These are phyloP conservation scores for Coelopa frigida DNA, from an alignment of 1,140 invertebrate genomes.

Conservation along the genomic window DNA sequence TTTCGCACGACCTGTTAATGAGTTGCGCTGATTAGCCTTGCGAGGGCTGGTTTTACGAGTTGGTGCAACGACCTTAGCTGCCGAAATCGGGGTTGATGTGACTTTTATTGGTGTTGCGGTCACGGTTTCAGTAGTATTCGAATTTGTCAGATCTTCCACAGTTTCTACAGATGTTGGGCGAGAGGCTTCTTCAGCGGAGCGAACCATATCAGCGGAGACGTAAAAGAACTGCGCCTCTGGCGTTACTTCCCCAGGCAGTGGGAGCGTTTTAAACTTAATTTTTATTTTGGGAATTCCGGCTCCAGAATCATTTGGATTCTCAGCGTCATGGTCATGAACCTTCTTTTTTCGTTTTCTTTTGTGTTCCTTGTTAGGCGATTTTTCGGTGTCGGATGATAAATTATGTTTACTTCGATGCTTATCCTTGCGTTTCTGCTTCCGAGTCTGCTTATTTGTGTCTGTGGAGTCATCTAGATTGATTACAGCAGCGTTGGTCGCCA, in stretches of 20 bases:
- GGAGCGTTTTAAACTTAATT: slow-evolving; percentile 69
- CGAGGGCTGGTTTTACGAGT: slow-evolving; percentile 27
- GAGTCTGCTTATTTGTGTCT: slow-evolving; percentile 27
- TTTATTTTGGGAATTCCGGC: slow-evolving; percentile 57
- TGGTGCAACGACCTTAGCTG: slow-evolving; percentile 9
- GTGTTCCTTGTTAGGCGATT: slow-evolving; percentile 54
- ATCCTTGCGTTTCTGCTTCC: slow-evolving; percentile 59
- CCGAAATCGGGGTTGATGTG: neutral
- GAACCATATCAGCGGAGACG: slow-evolving; percentile 41
- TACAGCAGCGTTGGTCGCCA: slow-evolving; percentile 12
- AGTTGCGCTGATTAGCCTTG: slow-evolving; percentile 28
- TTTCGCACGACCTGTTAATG: slow-evolving; percentile 19
- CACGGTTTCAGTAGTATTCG: neutral
- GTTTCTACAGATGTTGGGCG: slow-evolving; percentile 42
- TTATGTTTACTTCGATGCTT: slow-evolving; percentile 59
- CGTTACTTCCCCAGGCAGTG: slow-evolving; percentile 57
- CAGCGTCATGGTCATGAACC: slow-evolving; percentile 60
- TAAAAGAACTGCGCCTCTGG: slow-evolving; percentile 41
- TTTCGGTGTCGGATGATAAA: slow-evolving; percentile 54
- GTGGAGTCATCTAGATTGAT: slow-evolving; percentile 32
- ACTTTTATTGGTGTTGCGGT: neutral
- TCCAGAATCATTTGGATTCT: slow-evolving; percentile 51
- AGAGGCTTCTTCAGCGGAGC: slow-evolving; percentile 38
- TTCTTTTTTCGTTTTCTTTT: slow-evolving; percentile 68
- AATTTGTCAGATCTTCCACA: slow-evolving; percentile 27